A percentile compares a stretch with the other conserved stretches of the same genome.
These are phyloP conservation scores for Rhea americana DNA, from an alignment of 2,113 vertebrate genomes.

Conservation along the genomic window DNA sequence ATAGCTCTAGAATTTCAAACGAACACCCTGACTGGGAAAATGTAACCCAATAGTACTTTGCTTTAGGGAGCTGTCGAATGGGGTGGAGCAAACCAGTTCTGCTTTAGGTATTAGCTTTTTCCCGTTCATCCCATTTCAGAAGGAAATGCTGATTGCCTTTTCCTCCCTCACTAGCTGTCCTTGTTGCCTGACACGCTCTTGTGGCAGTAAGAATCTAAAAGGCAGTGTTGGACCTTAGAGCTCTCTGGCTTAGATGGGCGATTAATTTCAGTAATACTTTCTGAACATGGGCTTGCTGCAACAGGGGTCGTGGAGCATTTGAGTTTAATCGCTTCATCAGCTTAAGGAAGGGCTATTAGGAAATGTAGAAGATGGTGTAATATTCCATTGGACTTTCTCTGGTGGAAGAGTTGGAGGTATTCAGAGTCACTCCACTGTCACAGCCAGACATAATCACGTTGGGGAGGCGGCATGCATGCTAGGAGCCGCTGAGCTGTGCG, in stretches of 20 bases:
- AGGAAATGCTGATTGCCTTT: not conserved
- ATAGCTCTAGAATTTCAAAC: constrained; percentile 49
- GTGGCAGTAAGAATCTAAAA: not conserved
- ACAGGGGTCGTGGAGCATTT: not conserved
- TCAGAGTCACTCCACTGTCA: not conserved
- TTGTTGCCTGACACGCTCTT: not conserved
- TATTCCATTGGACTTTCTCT: not conserved
- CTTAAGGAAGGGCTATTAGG: constrained; percentile 11
- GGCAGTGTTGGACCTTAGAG: not conserved
- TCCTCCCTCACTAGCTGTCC: not conserved
- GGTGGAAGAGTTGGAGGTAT: not conserved
- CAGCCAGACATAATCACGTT: constrained; percentile 8
- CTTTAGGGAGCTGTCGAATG: constrained; percentile 17
- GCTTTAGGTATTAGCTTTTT: constrained; percentile 12
- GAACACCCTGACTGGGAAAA: not conserved
- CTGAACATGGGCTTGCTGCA: not conserved
- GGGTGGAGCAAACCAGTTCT: not conserved
- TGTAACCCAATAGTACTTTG: constrained; percentile 13
- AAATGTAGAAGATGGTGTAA: not conserved
- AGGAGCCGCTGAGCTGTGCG: constrained; percentile 5
- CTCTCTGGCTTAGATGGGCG: not conserved
- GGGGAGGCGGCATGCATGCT: not conserved
- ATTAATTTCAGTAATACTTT: not conserved
- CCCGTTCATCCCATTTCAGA: not conserved
- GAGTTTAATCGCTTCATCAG: not conserved